A percentile compares a stretch with the other conserved stretches of the same genome.
Evolutionary conservation across 1,140 invertebrate species (phyloP).

Genomic region (Aleiodes sp.): DNA sequence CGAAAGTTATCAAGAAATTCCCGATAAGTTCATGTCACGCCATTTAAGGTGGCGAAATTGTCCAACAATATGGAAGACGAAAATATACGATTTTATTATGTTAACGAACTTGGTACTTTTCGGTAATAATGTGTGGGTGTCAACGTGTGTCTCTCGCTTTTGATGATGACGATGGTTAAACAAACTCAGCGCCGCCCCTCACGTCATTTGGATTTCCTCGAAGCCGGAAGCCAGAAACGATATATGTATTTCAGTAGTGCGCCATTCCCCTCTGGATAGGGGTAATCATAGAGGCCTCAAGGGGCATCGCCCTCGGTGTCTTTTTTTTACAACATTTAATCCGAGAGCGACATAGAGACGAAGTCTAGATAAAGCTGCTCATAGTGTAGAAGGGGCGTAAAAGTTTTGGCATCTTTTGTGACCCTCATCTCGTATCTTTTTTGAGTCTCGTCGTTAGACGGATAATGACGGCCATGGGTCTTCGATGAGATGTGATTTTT

Average conservation of each 20-base stretch:
- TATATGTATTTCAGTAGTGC: conserved; percentile 46
- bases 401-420: conserved; percentile 3
- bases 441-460: background rate
- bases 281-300: conserved; percentile 47
- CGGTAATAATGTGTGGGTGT: background rate
- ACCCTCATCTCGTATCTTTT: conserved; percentile 14
- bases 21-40: too few species aligned
- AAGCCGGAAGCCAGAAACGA: conserved; percentile 8
- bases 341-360: conserved; percentile 41
- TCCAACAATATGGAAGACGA: too few species aligned
- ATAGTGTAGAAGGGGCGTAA: background rate
- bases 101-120: background rate
- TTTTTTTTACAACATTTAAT: conserved; percentile 43
- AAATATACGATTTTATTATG: background rate
- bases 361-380: conserved; percentile 12
- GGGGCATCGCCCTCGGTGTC: conserved; percentile 33
- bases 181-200: conserved; percentile 26
- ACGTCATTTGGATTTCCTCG: background rate
- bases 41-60: background rate
- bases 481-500: conserved; percentile 9
- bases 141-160: background rate
- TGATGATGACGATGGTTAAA: conserved; percentile 44
- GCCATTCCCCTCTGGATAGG: conserved; percentile 42
- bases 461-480: conserved; percentile 16
- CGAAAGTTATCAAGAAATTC: too few species aligned